Evolutionary conservation across 2,113 vertebrate genomes (phyloP), one percentile per base, ranked within the genome.

Genomic region (Hemichromis elongatus): DNA sequence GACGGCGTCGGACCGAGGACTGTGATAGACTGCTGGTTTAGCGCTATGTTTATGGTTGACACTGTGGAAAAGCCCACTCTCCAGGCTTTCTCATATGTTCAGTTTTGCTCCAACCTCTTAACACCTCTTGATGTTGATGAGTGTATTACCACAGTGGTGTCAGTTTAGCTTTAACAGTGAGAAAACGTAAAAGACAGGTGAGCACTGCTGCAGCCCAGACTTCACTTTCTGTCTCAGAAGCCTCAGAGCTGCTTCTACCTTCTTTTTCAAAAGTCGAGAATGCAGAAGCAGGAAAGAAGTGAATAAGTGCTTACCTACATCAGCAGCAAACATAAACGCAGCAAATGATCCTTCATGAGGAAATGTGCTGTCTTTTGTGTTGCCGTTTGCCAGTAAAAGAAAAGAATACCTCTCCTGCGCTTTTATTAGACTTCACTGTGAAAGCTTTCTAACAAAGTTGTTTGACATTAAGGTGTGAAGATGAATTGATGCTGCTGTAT

Each of bases 251-350:
- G 80, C 87, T 70, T 11, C 57, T 59, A 9, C 78, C 18, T 81
- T 79, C 77, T 16, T 87, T 86, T 89, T 86, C 84, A 83, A 88
- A 92, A 78, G 91, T 86, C 28, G 63, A 66, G 73, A 68, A 59
- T 63, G 57, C 26, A 33, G 57, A 40, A 19, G 33, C 33, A 59
- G 80, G 33, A 78, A 79, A 57, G 63, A 63, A 84, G 90, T 90
- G 80, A 88, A 57, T 84, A 56, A 88, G 88, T 84, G 54, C 78
- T 93, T 81, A 84, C 93, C 80, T 85, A 56, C 33, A 77, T 81
- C 54, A 89, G 93, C 81, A 70, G 86, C 80, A 87, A 93, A 94
- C 91, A 90, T 83, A 92, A 94, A 92, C 70, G 45, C 79, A 86
- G 82, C 81, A 92, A 93, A 93, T 91, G 28, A 93, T 93, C 80